Evolutionary conservation across 2,797 vertebrate genomes (phyloP).

Genomic region (Simalia tracyae): DNA sequence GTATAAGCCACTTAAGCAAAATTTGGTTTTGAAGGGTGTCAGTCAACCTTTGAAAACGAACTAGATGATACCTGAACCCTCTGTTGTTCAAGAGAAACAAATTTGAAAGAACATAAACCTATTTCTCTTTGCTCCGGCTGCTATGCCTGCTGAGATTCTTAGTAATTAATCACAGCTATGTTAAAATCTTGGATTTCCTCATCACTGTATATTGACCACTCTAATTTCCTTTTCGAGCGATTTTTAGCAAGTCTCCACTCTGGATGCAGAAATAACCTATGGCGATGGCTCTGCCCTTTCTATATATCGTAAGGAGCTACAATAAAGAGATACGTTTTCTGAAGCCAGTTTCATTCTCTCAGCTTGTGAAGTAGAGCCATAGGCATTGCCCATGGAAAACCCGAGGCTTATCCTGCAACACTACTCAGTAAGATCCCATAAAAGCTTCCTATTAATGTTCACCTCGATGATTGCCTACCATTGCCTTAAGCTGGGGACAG

Average conservation of each 20-base stretch:
- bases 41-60: too few species aligned
- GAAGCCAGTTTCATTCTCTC: neutral
- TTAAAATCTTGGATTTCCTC: neutral
- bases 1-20: too few species aligned
- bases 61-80: too few species aligned
- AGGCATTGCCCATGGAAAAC: neutral
- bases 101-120: neutral
- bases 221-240: too few species aligned
- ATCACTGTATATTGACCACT: neutral
- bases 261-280: neutral
- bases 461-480: neutral
- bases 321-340: neutral
- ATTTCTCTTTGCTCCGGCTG: neutral
- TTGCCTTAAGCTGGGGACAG: neutral
- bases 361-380: neutral
- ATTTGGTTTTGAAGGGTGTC: too few species aligned
- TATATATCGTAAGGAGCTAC: neutral
- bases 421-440: neutral
- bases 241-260: neutral
- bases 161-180: too few species aligned
- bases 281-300: neutral
- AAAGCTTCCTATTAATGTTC: neutral
- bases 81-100: too few species aligned
- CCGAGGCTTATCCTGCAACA: neutral
- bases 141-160: neutral